Evolutionary conservation across 2,797 vertebrate species (phyloP).

Genomic region (Carapus acus): DNA sequence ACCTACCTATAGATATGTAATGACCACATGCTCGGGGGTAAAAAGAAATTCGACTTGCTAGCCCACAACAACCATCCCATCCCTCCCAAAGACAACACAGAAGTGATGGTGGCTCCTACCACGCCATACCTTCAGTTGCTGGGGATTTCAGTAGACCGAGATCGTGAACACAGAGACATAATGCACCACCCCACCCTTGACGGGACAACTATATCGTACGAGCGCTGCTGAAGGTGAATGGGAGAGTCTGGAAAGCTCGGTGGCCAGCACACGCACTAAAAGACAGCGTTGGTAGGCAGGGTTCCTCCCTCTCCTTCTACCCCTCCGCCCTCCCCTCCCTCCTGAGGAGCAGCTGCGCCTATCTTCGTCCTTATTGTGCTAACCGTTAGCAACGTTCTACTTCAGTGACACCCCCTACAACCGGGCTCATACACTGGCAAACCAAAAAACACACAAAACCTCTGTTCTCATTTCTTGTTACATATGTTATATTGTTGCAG

Average conservation of each 20-base stretch:
- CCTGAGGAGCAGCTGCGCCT: constrained; percentile 54
- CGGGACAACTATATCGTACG: constrained; percentile 61
- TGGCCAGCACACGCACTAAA: constrained; percentile 49
- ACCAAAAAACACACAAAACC: neutral
- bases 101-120: constrained; percentile 49
- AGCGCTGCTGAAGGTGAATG: constrained; percentile 71
- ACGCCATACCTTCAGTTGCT: constrained; percentile 29
- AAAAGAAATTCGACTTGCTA: constrained; percentile 47
- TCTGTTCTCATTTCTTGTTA: neutral
- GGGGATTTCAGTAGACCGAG: constrained; percentile 32
- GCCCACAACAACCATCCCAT: constrained; percentile 54
- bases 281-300: constrained; percentile 43
- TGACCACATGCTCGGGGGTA: constrained; percentile 50
- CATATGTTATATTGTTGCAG: constrained; percentile 7
- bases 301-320: constrained; percentile 51
- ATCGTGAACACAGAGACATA: constrained; percentile 31
- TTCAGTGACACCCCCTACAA: constrained; percentile 13
- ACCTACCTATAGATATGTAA: constrained; percentile 49
- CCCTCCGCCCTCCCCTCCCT: constrained; percentile 30
- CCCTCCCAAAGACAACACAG: constrained; percentile 49
- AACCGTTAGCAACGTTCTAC: constrained; percentile 39
- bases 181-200: constrained; percentile 64
- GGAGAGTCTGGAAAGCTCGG: constrained; percentile 58
- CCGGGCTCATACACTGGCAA: constrained; percentile 1
- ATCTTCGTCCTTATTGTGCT: constrained; percentile 56